phyloP scores from a whole-genome alignment of 1,140 invertebrate species.

The Sitodiplosis mosellana region DNA sequence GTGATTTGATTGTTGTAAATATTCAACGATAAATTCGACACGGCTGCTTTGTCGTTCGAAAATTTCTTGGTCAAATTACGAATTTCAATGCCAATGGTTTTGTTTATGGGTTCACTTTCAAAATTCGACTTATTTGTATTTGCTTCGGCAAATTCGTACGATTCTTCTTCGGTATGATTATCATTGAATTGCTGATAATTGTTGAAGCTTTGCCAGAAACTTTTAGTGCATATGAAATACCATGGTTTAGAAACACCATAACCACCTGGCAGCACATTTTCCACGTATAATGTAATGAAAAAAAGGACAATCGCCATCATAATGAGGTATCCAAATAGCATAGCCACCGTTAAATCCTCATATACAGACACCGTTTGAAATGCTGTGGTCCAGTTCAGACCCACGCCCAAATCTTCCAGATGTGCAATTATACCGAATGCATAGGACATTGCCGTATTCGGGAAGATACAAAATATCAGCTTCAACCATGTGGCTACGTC shows the following conservation, averaged over 20 bases:
- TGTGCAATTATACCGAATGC: constrained; percentile 41
- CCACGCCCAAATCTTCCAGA: background rate
- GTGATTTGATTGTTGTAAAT: constrained; percentile 45
- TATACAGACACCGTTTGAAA: constrained; percentile 43
- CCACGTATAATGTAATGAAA: constrained; percentile 49
- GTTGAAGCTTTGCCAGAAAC: constrained; percentile 23
- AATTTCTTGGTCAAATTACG: constrained; percentile 30
- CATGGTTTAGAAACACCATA: constrained; percentile 50
- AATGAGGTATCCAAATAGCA: constrained; percentile 44
- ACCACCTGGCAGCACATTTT: constrained; percentile 50
- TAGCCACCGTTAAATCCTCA: constrained; percentile 45
- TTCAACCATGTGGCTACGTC: background rate
- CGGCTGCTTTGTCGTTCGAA: constrained; percentile 30
- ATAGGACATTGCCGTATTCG: constrained; percentile 55
- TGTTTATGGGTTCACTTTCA: constrained; percentile 1
- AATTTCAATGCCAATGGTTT: constrained; percentile 3
- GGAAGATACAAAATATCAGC: constrained; percentile 9
- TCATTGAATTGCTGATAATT: background rate
- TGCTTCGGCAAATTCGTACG: background rate
- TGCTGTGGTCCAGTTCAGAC: constrained; percentile 42
- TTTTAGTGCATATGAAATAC: constrained; percentile 52
- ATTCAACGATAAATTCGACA: constrained; percentile 49
- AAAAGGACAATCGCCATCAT: constrained; percentile 44
- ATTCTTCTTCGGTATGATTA: background rate
- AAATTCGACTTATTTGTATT: constrained; percentile 6